Evolutionary conservation across 2,797 vertebrate species (phyloP), one percentile per base, ranked within the genome.

Genomic region (Pipistrellus kuhlii): DNA sequence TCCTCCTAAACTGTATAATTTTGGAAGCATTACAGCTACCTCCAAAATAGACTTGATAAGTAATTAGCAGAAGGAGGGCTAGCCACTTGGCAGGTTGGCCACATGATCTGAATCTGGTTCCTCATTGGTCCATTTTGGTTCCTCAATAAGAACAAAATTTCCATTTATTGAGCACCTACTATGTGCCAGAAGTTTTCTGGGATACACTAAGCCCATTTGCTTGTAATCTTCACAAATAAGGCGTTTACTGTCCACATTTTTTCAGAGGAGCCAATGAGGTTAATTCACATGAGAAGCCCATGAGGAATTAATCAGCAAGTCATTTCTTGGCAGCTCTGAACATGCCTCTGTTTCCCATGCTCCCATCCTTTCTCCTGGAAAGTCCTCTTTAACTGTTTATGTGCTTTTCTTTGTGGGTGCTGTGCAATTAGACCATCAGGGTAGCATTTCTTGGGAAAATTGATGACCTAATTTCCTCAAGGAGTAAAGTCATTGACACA

Each of bases 221-320:
- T 32, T 38, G 71, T 30, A n/a, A n/a, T 78, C 68, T 75, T 88
- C 62, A 53, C 27, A 64, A 80, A 51, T 46, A 69, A 80, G 55
- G 5, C n/a, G 41, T 66, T 53, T 75, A 30, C 48, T 51, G 48
- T 71, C 57, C 51, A 62, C 6, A 53, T 76, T 81, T 81, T 91
- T 87, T 82, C 51, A 83, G 71, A 80, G 81, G 35, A 11, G 11
- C 48, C 62, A 92, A 46, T 55, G 71, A 93, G 44, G 20, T 88
- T 85, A 27, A 86, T 91, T 89, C 75, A 30, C 35, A 64, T 68
- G 73, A 73, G 57, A 21, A 72, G 25, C 66, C 32, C 38, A 7
- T 17, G 38, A 94, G 69, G 44, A 92, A 87, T 84, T 57, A 73
- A 80, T 89, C 55, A 86, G n/a, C 13, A 62, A 77, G 46, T 72